Evolutionary conservation across 2,797 vertebrate species (phyloP).

Genomic region (Huso huso): DNA sequence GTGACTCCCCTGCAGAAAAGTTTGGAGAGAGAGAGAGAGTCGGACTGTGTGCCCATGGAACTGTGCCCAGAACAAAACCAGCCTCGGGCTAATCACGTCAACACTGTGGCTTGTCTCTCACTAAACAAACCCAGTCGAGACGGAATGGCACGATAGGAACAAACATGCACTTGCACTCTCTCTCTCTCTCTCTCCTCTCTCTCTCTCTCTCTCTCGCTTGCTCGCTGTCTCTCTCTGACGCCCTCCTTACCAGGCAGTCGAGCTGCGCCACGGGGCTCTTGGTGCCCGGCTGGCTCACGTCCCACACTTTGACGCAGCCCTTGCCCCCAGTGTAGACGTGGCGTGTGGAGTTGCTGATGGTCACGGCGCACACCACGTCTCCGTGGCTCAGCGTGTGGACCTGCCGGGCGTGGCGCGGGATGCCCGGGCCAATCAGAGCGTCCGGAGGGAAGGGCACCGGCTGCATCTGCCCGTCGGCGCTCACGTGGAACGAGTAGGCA

Average conservation of each 20-base stretch:
- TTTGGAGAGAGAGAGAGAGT: too few species aligned
- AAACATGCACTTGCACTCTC: too few species aligned
- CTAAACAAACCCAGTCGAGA: too few species aligned
- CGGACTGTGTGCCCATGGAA: too few species aligned
- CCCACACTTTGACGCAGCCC: slow-evolving; percentile 53
- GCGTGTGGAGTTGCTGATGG: slow-evolving; percentile 75
- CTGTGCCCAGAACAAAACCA: too few species aligned
- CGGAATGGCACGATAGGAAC: too few species aligned
- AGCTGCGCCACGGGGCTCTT: slow-evolving; percentile 59
- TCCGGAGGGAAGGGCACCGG: slow-evolving; percentile 77
- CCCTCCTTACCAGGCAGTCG: slow-evolving; percentile 50
- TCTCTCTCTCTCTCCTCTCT: too few species aligned
- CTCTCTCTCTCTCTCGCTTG: too few species aligned
- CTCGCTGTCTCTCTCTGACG: too few species aligned
- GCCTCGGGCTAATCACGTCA: too few species aligned
- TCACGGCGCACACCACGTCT: slow-evolving; percentile 77
- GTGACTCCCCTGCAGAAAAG: too few species aligned
- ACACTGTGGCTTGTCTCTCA: too few species aligned
- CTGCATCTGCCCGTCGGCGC: slow-evolving; percentile 81
- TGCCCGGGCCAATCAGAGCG: slow-evolving; percentile 74
- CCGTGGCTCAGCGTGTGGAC: slow-evolving; percentile 78
- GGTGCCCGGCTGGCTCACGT: slow-evolving; percentile 54
- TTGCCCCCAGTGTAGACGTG: slow-evolving; percentile 58
- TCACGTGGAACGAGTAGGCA: slow-evolving; percentile 82
- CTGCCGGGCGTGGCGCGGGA: slow-evolving; percentile 76